Evolutionary conservation across 2,797 vertebrate genomes (phyloP).

Genomic region (Parauchenoglanis punctatus): DNA sequence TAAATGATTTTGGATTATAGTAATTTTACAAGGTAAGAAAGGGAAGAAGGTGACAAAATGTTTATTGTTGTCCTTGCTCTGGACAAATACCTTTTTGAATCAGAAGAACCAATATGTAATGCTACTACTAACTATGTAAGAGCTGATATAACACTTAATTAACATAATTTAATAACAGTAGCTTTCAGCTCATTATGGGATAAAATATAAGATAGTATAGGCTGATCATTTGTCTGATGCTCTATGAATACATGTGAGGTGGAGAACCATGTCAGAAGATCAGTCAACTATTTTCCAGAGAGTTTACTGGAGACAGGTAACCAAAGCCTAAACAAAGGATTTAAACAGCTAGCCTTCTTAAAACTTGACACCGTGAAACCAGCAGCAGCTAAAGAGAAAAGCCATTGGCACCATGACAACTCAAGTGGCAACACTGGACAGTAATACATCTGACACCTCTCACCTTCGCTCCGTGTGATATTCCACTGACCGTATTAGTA

Average conservation of each 20-base stretch:
- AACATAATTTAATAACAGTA: not conserved
- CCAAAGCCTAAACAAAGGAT: constrained; percentile 65
- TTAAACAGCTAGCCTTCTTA: constrained; percentile 67
- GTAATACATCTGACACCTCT: constrained; percentile 63
- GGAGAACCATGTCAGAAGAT: constrained; percentile 36
- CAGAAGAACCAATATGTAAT: not conserved
- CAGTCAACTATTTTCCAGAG: constrained; percentile 61
- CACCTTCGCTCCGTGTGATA: constrained; percentile 59
- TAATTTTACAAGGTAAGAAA: not conserved
- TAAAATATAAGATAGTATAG: not conserved
- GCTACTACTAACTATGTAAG: not conserved
- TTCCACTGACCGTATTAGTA: constrained; percentile 59
- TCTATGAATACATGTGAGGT: not conserved
- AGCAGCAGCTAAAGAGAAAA: constrained; percentile 57
- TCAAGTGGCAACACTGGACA: constrained; percentile 57
- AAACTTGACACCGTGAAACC: constrained; percentile 73
- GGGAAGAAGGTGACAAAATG: no score
- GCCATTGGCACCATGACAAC: constrained; percentile 68
- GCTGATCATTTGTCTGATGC: not conserved
- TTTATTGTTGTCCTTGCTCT: not conserved
- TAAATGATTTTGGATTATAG: not conserved
- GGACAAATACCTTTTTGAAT: not conserved
- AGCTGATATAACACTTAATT: not conserved
- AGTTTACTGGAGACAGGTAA: constrained; percentile 70
- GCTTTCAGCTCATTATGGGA: not conserved